phyloP scores from a whole-genome alignment of 2,113 vertebrate species.

The Amazona vittata region DNA sequence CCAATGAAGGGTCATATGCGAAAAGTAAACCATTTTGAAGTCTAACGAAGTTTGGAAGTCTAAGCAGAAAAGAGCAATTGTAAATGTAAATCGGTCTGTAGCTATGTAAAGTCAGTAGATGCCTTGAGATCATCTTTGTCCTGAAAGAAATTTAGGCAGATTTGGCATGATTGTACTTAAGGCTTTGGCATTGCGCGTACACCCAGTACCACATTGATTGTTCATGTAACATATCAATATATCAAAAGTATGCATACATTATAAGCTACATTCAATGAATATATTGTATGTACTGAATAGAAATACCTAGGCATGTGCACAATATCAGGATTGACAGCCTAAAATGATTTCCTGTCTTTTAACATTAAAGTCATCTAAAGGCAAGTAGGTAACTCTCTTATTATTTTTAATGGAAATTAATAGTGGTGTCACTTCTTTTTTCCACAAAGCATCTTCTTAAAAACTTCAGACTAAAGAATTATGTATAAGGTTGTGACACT shows the following conservation, averaged over 20 bases:
- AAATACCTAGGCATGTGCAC: background rate
- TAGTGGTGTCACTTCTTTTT: background rate
- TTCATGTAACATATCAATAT: accelerated
- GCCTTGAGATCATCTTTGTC: background rate
- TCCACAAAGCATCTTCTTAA: background rate
- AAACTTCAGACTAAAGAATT: background rate
- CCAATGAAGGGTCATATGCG: accelerated
- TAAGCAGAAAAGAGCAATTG: background rate
- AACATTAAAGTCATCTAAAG: background rate
- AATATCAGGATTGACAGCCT: background rate
- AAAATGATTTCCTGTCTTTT: background rate
- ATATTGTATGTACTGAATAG: background rate
- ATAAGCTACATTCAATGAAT: background rate
- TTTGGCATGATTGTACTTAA: background rate
- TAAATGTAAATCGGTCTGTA: background rate
- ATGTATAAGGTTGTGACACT: accelerated
- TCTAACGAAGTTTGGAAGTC: background rate
- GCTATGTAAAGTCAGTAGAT: background rate
- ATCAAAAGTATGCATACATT: accelerated
- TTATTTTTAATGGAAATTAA: background rate
- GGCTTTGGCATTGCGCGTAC: background rate
- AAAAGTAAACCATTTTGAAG: background rate
- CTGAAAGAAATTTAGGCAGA: background rate
- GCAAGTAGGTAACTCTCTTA: background rate
- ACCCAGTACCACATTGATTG: accelerated